Percentiles rank a stretch among this genome's conserved stretches.
phyloP scores from a whole-genome alignment of 2,113 vertebrate species.

The Eidolon helvum region DNA sequence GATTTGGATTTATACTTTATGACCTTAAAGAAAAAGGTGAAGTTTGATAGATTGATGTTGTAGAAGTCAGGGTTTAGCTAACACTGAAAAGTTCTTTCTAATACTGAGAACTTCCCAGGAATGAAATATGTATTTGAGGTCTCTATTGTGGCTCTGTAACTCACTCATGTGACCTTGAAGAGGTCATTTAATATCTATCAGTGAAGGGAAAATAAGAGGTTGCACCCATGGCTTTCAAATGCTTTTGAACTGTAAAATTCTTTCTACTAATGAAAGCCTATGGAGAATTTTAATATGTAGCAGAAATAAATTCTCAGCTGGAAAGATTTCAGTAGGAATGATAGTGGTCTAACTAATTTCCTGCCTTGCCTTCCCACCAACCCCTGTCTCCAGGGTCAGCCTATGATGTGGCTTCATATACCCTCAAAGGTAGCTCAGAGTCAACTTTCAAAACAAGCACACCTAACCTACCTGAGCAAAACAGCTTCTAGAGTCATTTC shows the following conservation, averaged over 20 bases:
- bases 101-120: neutral
- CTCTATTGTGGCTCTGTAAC: neutral
- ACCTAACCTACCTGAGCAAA: neutral
- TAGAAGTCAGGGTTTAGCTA: neutral
- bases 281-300: neutral
- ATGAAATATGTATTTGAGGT: neutral
- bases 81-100: neutral
- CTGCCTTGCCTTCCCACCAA: neutral
- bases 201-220: neutral
- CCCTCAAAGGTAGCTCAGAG: neutral
- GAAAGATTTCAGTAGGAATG: neutral
- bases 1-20: neutral
- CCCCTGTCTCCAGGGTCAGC: neutral
- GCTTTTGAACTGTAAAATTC: neutral
- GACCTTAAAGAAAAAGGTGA: neutral
- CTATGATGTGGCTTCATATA: neutral
- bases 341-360: neutral
- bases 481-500: neutral
- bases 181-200: neutral
- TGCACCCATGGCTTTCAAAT: neutral
- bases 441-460: neutral
- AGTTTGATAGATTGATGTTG: neutral
- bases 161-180: neutral
- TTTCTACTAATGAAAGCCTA: neutral
- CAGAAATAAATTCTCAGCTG: conserved; percentile 14